Percentiles rank a stretch among this genome's conserved stretches.
Evolutionary conservation across 2,113 vertebrate genomes (phyloP).

Genomic region (Equus quagga): DNA sequence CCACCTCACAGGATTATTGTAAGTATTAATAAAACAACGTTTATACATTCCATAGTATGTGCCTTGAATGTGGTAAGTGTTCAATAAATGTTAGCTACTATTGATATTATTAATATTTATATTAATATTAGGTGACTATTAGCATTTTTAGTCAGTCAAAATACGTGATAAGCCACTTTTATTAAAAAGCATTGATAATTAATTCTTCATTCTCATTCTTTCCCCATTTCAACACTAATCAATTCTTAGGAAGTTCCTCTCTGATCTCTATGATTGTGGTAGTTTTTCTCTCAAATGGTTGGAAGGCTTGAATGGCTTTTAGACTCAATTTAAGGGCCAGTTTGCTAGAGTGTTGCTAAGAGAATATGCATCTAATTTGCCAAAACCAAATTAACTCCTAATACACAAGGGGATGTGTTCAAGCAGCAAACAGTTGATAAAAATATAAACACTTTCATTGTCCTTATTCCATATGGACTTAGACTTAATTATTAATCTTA

Average conservation of each 20-base stretch:
- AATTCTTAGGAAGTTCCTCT: conserved; percentile 36
- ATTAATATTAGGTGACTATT: background rate
- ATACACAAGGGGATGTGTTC: conserved; percentile 54
- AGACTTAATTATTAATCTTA: conserved; percentile 62
- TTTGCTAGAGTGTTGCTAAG: conserved; percentile 52
- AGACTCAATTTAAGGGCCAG: conserved; percentile 67
- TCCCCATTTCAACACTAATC: background rate
- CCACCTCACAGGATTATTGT: background rate
- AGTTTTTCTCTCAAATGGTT: conserved; percentile 58
- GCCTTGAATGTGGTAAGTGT: background rate
- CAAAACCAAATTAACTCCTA: conserved; percentile 74
- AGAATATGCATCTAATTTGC: conserved; percentile 65
- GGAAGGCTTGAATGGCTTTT: conserved; percentile 50
- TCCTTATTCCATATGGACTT: conserved; percentile 19
- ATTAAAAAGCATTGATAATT: conserved; percentile 10
- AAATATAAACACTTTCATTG: conserved; percentile 66
- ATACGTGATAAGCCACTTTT: background rate
- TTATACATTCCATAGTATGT: background rate
- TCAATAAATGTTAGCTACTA: background rate
- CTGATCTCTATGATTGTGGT: background rate
- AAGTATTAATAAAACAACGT: conserved; percentile 12
- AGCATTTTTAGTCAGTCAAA: background rate
- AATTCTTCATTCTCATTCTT: background rate
- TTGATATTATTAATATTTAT: background rate
- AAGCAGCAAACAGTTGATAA: conserved; percentile 63